These are phyloP conservation scores for Diabrotica undecimpunctata DNA, from an alignment of 1,140 invertebrate species.

Conservation along the genomic window DNA sequence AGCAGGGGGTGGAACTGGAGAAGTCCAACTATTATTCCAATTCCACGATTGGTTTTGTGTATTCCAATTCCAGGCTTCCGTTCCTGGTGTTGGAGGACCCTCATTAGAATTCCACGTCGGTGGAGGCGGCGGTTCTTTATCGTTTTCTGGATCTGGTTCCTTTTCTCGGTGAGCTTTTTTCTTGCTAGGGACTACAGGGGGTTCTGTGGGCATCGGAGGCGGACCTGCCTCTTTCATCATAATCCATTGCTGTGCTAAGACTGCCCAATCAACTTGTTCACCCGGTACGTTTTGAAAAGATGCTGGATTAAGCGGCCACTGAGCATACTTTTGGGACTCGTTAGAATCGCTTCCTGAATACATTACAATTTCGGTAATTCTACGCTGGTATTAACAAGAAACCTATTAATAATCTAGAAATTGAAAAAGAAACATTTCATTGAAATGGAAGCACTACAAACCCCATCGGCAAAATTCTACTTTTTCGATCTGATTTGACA, in stretches of 20 bases:
- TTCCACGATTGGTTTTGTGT: constrained; percentile 47
- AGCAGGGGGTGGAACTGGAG: constrained; percentile 46
- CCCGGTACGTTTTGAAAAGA: constrained; percentile 53
- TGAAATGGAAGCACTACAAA: too few relatives aligned
- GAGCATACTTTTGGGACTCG: constrained; percentile 57
- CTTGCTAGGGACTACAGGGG: constrained; percentile 53
- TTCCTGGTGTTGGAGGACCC: constrained; percentile 37
- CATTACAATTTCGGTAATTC: constrained; percentile 25
- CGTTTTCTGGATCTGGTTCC: constrained; percentile 78
- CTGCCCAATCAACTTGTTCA: constrained; percentile 87
- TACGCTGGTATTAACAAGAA: too few relatives aligned
- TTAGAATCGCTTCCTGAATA: constrained; percentile 45
- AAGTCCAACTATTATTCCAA: constrained; percentile 50
- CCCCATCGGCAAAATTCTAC: too few relatives aligned
- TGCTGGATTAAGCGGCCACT: constrained; percentile 68
- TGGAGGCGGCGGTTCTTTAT: constrained; percentile 53
- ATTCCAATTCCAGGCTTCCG: constrained; percentile 41
- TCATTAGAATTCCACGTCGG: constrained; percentile 33
- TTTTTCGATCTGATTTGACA: too few relatives aligned
- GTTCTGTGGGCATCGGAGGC: constrained; percentile 46
- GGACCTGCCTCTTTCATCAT: constrained; percentile 83
- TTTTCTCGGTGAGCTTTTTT: constrained; percentile 51
- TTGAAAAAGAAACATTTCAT: too few relatives aligned
- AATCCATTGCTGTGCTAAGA: constrained; percentile 95
- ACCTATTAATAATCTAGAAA: too few relatives aligned